Evolutionary conservation across 2,797 vertebrate species (phyloP).

Genomic region (Sebastiscus tertius): DNA sequence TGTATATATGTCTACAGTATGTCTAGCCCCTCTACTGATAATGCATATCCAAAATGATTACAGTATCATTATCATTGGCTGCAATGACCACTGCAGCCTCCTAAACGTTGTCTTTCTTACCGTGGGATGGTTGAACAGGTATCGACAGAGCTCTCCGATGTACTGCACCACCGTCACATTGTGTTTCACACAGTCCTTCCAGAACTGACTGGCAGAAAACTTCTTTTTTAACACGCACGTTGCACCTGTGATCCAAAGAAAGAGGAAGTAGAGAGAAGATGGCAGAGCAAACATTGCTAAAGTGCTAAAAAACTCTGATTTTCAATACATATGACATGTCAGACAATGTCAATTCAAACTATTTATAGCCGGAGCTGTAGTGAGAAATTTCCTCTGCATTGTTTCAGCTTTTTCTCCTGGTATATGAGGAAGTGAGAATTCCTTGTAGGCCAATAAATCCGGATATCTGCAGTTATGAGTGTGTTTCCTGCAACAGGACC

Average conservation of each 20-base stretch:
- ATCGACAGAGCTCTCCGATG: conserved; percentile 92
- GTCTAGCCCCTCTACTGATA: background rate
- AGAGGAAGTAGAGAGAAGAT: background rate
- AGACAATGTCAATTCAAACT: background rate
- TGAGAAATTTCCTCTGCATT: conserved; percentile 11
- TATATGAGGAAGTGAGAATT: conserved; percentile 30
- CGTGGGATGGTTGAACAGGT: conserved; percentile 88
- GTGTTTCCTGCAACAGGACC: background rate
- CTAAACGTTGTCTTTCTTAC: conserved; percentile 59
- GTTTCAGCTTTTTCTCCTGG: conserved; percentile 5
- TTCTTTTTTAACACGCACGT: conserved; percentile 90
- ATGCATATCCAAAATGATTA: background rate
- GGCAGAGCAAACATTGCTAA: background rate
- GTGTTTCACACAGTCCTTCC: conserved; percentile 88
- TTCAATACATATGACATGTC: background rate
- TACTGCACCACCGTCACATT: conserved; percentile 91
- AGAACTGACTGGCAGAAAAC: conserved; percentile 92
- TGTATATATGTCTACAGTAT: no score
- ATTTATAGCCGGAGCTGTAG: background rate
- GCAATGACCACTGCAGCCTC: background rate
- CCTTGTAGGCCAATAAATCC: conserved; percentile 23
- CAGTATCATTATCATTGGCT: background rate
- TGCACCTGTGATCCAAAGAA: conserved; percentile 80
- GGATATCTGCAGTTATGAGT: background rate
- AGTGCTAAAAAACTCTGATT: background rate